Conservation (phyloP, 1,140 invertebrate species). For the Coenobita brevimanus region DNA sequence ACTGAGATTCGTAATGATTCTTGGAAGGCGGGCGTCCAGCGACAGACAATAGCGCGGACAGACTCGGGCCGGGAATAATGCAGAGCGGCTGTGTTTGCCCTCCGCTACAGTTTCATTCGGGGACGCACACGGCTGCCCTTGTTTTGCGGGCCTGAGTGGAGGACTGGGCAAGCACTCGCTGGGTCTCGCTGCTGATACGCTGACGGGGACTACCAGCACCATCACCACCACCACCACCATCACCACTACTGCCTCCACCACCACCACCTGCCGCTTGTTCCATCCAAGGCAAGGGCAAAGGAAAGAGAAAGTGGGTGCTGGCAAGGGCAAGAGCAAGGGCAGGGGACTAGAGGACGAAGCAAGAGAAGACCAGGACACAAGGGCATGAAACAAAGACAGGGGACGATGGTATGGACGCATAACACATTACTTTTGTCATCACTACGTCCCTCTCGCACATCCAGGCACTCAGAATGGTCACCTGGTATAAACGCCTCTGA, state of each 20-base stretch:
- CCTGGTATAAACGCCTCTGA: too few relatives aligned
- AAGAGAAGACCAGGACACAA: too few relatives aligned
- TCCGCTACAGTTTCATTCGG: slow-evolving; percentile 32
- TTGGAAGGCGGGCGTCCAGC: not conserved
- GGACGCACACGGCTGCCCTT: slow-evolving; percentile 8
- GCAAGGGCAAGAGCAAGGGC: too few relatives aligned
- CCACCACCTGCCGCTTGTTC: not conserved
- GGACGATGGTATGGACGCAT: too few relatives aligned
- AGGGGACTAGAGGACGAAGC: too few relatives aligned
- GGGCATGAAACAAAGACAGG: too few relatives aligned
- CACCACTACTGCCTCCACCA: too few relatives aligned
- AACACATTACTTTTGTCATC: too few relatives aligned
- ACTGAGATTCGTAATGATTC: slow-evolving; percentile 9
- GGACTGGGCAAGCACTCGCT: slow-evolving; percentile 20
- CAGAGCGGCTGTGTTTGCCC: slow-evolving; percentile 43
- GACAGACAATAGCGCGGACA: slow-evolving; percentile 15
- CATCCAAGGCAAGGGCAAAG: not conserved
- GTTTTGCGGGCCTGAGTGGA: slow-evolving; percentile 28
- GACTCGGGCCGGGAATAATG: slow-evolving; percentile 20
- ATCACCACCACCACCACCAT: not conserved
- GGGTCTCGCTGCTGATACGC: not conserved
- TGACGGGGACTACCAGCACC: not conserved
- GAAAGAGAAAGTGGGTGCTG: too few relatives aligned
- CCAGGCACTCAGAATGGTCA: too few relatives aligned
- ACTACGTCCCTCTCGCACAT: too few relatives aligned